Conservation (phyloP, 1,140 invertebrate species). For the Musca vetustissima region DNA sequence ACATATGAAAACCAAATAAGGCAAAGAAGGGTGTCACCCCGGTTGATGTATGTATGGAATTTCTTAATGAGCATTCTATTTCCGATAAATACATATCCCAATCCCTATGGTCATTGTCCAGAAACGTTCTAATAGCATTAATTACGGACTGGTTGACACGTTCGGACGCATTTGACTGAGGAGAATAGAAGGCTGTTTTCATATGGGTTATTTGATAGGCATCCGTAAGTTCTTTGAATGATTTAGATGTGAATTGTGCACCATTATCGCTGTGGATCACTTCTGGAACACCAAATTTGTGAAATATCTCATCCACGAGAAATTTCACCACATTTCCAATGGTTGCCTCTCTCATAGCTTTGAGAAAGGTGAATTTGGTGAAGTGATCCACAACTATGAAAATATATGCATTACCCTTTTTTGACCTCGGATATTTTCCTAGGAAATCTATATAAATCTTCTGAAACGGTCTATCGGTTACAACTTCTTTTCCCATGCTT, state of each 20-base stretch:
- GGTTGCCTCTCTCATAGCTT: conserved; percentile 11
- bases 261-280: not conserved
- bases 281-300: conserved; percentile 6
- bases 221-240: not conserved
- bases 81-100: not conserved
- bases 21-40: not conserved
- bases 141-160: conserved; percentile 14
- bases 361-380: conserved; percentile 12
- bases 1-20: not conserved
- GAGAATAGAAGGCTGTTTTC: not conserved
- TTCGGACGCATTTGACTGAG: conserved; percentile 12
- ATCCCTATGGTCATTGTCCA: not conserved
- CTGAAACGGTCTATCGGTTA: not conserved
- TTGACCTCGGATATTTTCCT: not conserved
- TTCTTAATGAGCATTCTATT: not conserved
- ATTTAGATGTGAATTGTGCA: not conserved
- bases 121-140: not conserved
- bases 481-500: not conserved
- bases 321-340: not conserved
- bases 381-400: conserved; percentile 20
- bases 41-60: not conserved
- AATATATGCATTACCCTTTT: not conserved
- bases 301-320: conserved; percentile 9
- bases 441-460: not conserved
- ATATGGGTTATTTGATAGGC: not conserved